phyloP scores from a whole-genome alignment of 2,888 invertebrate species.

The Sarcophaga rosellei region DNA sequence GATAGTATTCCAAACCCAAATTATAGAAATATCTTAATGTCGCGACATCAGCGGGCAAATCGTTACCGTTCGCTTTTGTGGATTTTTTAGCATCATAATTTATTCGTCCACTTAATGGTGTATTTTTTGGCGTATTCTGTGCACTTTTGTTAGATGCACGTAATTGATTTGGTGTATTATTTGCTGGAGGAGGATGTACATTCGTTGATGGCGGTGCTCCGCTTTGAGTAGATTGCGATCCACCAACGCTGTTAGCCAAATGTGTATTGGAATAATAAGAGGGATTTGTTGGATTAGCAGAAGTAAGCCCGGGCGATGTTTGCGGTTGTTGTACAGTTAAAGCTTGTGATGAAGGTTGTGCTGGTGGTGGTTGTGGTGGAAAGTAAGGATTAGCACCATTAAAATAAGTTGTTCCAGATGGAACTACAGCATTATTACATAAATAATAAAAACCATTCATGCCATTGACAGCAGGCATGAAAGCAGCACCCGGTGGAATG shows the following conservation, averaged over 20 bases:
- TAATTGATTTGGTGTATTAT: slow-evolving; percentile 41
- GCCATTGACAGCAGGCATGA: slow-evolving; percentile 67
- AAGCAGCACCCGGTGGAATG: slow-evolving; percentile 67
- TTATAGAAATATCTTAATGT: slow-evolving; percentile 87
- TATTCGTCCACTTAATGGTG: slow-evolving; percentile 69
- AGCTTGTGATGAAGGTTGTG: slow-evolving; percentile 34
- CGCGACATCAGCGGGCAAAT: slow-evolving; percentile 82
- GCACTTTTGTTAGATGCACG: slow-evolving; percentile 51
- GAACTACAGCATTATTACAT: slow-evolving; percentile 54
- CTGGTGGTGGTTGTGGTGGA: slow-evolving; percentile 42
- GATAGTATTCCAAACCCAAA: slow-evolving; percentile 83
- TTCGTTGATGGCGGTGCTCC: slow-evolving; percentile 15
- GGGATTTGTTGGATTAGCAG: slow-evolving; percentile 49
- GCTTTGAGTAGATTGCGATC: slow-evolving; percentile 24
- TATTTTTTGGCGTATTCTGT: slow-evolving; percentile 56
- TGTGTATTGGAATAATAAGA: slow-evolving; percentile 38
- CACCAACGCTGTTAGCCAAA: slow-evolving; percentile 24
- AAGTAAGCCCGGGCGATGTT: slow-evolving; percentile 41
- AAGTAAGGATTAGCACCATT: slow-evolving; percentile 36
- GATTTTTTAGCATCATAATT: slow-evolving; percentile 76
- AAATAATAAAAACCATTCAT: slow-evolving; percentile 68
- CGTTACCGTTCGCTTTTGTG: slow-evolving; percentile 73
- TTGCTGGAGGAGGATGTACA: neutral
- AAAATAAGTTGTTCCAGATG: slow-evolving; percentile 40
- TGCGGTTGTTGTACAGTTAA: slow-evolving; percentile 41